Evolutionary conservation across 2,113 vertebrate genomes (phyloP).

Genomic region (Fulmarus glacialis): DNA sequence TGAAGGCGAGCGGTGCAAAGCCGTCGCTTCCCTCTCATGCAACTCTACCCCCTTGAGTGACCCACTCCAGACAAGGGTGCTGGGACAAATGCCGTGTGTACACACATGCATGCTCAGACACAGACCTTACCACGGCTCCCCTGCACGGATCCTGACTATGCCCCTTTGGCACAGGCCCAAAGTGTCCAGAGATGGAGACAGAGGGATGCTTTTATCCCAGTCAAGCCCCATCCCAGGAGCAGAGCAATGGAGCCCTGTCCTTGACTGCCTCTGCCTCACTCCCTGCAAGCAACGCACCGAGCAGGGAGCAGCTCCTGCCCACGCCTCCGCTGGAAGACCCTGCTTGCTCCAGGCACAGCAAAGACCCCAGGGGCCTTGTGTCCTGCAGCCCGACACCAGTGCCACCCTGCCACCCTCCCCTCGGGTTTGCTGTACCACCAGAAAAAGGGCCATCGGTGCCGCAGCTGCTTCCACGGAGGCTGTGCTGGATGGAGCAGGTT

Average conservation of each 20-base stretch:
- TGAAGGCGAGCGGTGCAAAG: rapidly evolving
- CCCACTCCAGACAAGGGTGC: rapidly evolving
- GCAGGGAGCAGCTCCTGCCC: neutral
- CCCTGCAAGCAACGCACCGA: neutral
- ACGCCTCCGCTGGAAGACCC: neutral
- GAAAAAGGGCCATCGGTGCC: neutral
- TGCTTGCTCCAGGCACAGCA: neutral
- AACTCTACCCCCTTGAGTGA: neutral
- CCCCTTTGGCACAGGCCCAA: neutral
- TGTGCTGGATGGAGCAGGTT: neutral
- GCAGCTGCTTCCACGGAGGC: rapidly evolving
- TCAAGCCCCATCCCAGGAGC: rapidly evolving
- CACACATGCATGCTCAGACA: neutral
- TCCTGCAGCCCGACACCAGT: neutral
- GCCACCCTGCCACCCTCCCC: neutral
- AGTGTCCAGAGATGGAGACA: rapidly evolving
- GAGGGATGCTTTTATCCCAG: neutral
- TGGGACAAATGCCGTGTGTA: rapidly evolving
- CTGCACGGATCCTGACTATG: rapidly evolving
- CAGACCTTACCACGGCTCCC: neutral
- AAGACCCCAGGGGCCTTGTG: neutral
- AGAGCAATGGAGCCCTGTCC: neutral
- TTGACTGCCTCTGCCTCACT: neutral
- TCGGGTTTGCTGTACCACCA: rapidly evolving
- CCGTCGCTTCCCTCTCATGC: neutral